phyloP scores from a whole-genome alignment of 1,140 invertebrate genomes.

The Cephus cinctus region DNA sequence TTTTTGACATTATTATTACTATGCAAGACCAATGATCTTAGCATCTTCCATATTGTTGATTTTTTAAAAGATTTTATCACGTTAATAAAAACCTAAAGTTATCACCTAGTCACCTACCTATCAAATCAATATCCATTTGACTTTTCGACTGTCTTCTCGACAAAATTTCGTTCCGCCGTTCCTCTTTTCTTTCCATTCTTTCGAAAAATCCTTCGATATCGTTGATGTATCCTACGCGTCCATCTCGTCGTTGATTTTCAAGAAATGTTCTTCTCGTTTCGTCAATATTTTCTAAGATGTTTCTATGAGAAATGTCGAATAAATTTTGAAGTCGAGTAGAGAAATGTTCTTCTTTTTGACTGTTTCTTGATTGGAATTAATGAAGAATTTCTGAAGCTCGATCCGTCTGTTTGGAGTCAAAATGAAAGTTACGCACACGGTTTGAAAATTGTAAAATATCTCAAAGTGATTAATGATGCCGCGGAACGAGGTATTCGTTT shows the following conservation, averaged over 20 bases:
- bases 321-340: constrained; percentile 23
- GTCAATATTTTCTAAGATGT: constrained; percentile 20
- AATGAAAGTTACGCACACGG: too few relatives aligned
- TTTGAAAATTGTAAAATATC: too few relatives aligned
- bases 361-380: too few relatives aligned
- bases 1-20: too few relatives aligned
- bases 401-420: too few relatives aligned
- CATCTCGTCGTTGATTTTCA: constrained; percentile 15
- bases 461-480: too few relatives aligned
- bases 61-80: too few relatives aligned
- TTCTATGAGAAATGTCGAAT: constrained; percentile 28
- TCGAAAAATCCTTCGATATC: constrained; percentile 12
- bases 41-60: too few relatives aligned
- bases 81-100: constrained; percentile 7
- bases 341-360: too few relatives aligned
- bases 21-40: too few relatives aligned
- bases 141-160: constrained; percentile 12
- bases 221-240: constrained; percentile 14
- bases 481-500: too few relatives aligned
- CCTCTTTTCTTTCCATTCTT: constrained; percentile 11
- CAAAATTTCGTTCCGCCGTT: constrained; percentile 11
- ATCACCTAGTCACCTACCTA: constrained; percentile 15
- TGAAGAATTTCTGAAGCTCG: too few relatives aligned
- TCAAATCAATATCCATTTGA: constrained; percentile 15
- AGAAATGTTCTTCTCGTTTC: constrained; percentile 12